Conservation (phyloP, 2,888 invertebrate genomes). For the Drosophila recens region DNA sequence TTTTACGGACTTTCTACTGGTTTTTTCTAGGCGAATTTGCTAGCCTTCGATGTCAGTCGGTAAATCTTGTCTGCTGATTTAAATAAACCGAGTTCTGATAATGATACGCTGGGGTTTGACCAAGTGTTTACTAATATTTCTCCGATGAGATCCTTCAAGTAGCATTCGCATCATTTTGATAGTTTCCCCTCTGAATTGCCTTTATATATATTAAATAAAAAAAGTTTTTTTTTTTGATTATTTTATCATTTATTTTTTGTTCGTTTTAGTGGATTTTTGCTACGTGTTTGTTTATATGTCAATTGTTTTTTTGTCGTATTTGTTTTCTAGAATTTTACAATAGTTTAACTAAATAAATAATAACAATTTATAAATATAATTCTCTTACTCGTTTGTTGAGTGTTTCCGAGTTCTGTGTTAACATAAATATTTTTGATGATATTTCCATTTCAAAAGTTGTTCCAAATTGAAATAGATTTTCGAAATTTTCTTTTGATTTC, state of each 20-base stretch:
- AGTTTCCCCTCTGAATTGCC: too few species aligned
- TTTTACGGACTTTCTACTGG: not conserved
- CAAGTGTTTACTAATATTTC: too few species aligned
- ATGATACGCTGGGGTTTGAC: too few species aligned
- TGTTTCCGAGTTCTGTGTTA: conserved; percentile 41
- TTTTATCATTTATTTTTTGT: conserved; percentile 63
- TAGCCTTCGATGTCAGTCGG: not conserved
- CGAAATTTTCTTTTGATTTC: conserved; percentile 61
- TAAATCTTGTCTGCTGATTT: not conserved
- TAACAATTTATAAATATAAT: conserved; percentile 84
- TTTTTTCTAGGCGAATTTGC: too few species aligned
- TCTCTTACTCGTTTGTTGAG: conserved; percentile 45
- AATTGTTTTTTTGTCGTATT: conserved; percentile 50
- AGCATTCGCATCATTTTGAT: too few species aligned
- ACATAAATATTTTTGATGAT: conserved; percentile 64
- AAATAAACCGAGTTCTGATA: too few species aligned
- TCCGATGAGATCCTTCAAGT: too few species aligned
- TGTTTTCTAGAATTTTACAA: conserved; percentile 80
- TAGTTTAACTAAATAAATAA: conserved; percentile 84
- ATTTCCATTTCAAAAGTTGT: conserved; percentile 22
- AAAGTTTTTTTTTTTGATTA: conserved; percentile 39
- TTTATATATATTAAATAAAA: not conserved
- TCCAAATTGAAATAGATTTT: conserved; percentile 44
- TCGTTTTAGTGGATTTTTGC: conserved; percentile 69
- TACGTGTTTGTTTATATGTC: conserved; percentile 63